Percentiles rank a stretch among this genome's conserved stretches.
Conservation (phyloP, 2,797 vertebrate species). For the Pipistrellus kuhlii region DNA sequence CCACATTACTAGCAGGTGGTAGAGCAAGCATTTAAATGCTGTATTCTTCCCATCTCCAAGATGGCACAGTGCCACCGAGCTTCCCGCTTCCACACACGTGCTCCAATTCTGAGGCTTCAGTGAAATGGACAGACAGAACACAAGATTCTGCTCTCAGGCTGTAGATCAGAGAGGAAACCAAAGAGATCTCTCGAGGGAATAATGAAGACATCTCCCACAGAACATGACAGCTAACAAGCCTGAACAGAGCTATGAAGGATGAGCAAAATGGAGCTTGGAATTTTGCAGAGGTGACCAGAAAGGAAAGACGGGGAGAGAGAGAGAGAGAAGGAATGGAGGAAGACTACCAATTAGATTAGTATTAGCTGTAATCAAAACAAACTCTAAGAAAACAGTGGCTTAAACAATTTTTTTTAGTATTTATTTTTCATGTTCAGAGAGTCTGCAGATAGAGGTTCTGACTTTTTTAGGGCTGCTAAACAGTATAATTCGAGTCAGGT, state of each 20-base stretch:
- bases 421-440: not conserved
- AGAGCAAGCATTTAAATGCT: not conserved
- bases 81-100: rapidly evolving
- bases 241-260: not conserved
- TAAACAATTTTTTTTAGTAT: not conserved
- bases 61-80: not conserved
- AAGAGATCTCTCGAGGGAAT: not conserved
- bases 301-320: not conserved
- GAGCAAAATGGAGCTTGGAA: not conserved
- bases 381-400: not conserved
- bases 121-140: not conserved
- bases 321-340: not conserved
- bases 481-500: not conserved
- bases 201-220: not conserved
- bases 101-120: not conserved
- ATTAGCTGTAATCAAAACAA: not conserved
- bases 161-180: not conserved
- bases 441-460: not conserved
- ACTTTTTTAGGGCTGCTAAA: not conserved
- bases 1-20: not conserved
- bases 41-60: not conserved
- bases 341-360: not conserved
- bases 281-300: conserved; percentile 25
- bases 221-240: not conserved
- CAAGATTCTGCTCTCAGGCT: not conserved